Base-by-base conservation (phyloP, 1,140 invertebrate species). In the Homarus americanus region DNA sequence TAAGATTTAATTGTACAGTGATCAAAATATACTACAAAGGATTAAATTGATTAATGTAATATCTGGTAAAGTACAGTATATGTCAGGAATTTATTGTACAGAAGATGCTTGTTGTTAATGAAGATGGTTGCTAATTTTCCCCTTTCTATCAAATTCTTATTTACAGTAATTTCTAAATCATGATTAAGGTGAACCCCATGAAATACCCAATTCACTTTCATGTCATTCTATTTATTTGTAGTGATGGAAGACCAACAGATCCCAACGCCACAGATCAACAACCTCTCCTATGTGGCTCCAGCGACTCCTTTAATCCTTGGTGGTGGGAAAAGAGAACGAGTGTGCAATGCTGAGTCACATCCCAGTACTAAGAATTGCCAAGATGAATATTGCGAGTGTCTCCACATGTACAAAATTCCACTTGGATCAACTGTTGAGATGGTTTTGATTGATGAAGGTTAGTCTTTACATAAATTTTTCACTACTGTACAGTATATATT, bases 201-300 rank as follows among this genome's bases (percentile, higher is more conserved):
- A n/a, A n/a, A n/a, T n/a, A n/a, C n/a, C n/a, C n/a, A n/a, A n/a
- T n/a, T n/a, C n/a, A n/a, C n/a, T n/a, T n/a, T n/a, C n/a, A n/a
- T n/a, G n/a, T 28, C 63, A 28, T 49, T 72, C 1, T 73, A 40
- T 66, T 82, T 20, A 34, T 28, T 34, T 28, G 12, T 82, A 90
- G 88, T 83, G 53, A 82, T 92, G 9, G 91, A 93, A 36, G 95
- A 95, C 82, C 93, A 97, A 1, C 96, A 96, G 86, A 92, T 92
- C 75, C 88, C 88, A 9, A 90, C 88, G 28, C 97, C 97, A 0
- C 97, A 98, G 94, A 94, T 99, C 2, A 98, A 99, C 94, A 96
- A 97, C 93, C 98, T 98, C 84, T 96, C 96, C 41, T 96, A 97
- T 95, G 96, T 96, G 93, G 94, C 97, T 86, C 97, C 97, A 0